Conservation (phyloP, 1,140 invertebrate species). For the Macrobrachium nipponense region DNA sequence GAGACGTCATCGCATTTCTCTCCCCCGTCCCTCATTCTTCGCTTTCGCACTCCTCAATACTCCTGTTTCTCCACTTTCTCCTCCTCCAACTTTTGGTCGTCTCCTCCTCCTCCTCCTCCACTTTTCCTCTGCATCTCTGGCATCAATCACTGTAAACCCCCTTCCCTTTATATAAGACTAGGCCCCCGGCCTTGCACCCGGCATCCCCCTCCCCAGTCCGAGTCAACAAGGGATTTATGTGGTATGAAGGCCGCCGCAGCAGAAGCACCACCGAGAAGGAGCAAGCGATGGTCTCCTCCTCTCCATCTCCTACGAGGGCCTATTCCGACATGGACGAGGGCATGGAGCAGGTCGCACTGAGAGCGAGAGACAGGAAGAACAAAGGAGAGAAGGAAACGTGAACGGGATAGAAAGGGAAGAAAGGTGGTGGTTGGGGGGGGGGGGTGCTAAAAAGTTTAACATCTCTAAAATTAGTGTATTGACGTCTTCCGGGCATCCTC, state of each 20-base stretch:
- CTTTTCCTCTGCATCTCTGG: background rate
- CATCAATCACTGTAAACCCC: background rate
- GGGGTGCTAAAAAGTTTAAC: background rate
- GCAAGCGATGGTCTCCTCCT: too few species aligned
- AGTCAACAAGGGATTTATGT: too few species aligned
- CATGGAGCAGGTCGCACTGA: background rate
- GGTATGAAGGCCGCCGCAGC: too few species aligned
- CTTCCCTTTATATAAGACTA: background rate
- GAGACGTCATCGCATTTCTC: background rate
- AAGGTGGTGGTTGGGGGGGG: background rate
- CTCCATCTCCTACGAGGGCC: background rate
- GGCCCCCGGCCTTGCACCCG: too few species aligned
- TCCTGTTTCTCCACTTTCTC: background rate
- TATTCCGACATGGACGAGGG: background rate
- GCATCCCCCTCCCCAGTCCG: too few species aligned
- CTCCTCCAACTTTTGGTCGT: background rate
- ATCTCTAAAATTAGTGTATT: too few species aligned
- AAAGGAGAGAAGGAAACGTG: background rate
- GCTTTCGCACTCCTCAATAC: background rate
- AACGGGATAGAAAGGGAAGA: constrained; percentile 8
- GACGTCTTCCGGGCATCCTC: too few species aligned
- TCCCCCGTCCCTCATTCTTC: background rate
- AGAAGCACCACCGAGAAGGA: too few species aligned
- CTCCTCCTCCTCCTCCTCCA: background rate
- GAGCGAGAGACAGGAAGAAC: background rate